phyloP scores from a whole-genome alignment of 2,797 vertebrate genomes.

The Peromyscus attwateri region DNA sequence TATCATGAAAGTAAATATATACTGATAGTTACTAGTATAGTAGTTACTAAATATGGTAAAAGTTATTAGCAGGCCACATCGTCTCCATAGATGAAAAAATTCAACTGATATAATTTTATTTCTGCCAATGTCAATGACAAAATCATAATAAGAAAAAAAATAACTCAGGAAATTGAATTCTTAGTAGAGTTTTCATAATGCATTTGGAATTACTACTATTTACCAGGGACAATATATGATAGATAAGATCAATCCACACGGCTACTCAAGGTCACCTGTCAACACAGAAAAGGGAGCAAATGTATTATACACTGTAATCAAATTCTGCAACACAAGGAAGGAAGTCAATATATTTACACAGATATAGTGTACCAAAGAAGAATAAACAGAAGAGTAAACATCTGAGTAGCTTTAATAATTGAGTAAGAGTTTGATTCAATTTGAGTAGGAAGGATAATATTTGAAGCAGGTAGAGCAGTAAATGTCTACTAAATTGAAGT shows the following conservation, averaged over 20 bases:
- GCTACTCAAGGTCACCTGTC: neutral
- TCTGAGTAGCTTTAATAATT: neutral
- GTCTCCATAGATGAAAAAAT: neutral
- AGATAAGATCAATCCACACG: neutral
- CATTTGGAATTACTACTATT: neutral
- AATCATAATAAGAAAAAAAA: neutral
- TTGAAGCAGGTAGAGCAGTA: neutral
- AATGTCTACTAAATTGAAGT: neutral
- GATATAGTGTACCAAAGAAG: neutral
- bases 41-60: neutral
- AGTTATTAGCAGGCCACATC: neutral
- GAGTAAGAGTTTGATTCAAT: neutral
- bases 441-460: neutral
- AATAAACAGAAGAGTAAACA: neutral
- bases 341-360: neutral
- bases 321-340: neutral
- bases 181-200: neutral
- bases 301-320: neutral
- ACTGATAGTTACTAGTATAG: neutral
- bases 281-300: neutral
- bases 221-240: neutral
- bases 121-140: neutral
- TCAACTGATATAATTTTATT: neutral
- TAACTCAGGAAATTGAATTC: neutral
- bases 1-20: neutral